Percentiles rank a stretch among this genome's conserved stretches.
Conservation (phyloP, 1,140 invertebrate genomes). For the Drosophila funebris region DNA sequence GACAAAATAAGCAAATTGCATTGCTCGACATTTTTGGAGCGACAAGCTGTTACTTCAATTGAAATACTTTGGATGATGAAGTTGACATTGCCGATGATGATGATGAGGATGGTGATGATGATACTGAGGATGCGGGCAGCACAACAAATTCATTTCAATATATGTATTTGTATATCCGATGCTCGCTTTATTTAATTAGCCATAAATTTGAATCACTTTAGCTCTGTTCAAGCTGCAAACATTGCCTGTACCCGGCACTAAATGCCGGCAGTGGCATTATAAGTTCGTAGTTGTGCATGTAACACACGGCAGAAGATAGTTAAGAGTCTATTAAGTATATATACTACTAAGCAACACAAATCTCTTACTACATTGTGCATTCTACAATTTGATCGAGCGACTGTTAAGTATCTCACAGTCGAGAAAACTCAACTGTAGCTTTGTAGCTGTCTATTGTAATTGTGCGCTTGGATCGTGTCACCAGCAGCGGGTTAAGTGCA, state of each 20-base stretch:
- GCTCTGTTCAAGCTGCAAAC: neutral
- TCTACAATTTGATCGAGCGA: too few relatives aligned
- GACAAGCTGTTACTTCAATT: constrained; percentile 2
- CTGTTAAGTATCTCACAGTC: too few relatives aligned
- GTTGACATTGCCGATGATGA: too few relatives aligned
- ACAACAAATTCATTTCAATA: constrained; percentile 67
- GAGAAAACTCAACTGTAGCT: neutral
- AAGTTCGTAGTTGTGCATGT: too few relatives aligned
- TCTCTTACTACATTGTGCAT: too few relatives aligned
- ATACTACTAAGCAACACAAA: too few relatives aligned
- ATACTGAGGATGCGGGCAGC: constrained; percentile 48
- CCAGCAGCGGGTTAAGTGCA: constrained; percentile 35
- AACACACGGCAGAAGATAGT: too few relatives aligned
- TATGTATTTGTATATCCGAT: neutral
- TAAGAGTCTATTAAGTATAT: too few relatives aligned
- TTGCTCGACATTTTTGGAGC: constrained; percentile 6
- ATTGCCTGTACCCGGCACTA: neutral
- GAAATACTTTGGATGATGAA: constrained; percentile 25
- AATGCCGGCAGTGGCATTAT: too few relatives aligned
- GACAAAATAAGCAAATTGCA: constrained; percentile 12
- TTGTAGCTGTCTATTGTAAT: constrained; percentile 6
- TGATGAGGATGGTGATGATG: too few relatives aligned
- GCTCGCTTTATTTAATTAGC: constrained; percentile 28
- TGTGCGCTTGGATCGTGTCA: constrained; percentile 13
- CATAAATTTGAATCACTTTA: constrained; percentile 22